Conservation (phyloP, 2,113 vertebrate genomes). For the Albula glossodonta region DNA sequence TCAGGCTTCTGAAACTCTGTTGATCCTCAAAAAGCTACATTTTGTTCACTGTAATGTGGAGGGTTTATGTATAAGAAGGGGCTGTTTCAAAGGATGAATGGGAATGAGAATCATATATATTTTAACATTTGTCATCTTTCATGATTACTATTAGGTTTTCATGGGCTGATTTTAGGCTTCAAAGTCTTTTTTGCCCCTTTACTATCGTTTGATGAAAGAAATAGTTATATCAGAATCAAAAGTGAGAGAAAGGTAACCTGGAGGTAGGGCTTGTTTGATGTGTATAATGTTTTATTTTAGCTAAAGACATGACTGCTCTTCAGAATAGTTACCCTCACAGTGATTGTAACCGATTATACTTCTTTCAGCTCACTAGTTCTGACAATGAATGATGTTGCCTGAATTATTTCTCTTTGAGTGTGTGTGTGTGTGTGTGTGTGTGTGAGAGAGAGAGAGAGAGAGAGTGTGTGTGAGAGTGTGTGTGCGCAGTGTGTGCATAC, state of each 20-base stretch:
- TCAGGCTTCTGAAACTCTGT: slow-evolving; percentile 7
- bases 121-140: slow-evolving; percentile 23
- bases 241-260: slow-evolving; percentile 22
- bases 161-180: slow-evolving; percentile 15
- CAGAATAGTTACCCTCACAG: slow-evolving; percentile 1
- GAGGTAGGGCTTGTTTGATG: slow-evolving; percentile 21
- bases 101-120: slow-evolving; percentile 10
- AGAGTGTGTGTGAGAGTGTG: background rate
- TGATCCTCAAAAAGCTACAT: slow-evolving; percentile 4
- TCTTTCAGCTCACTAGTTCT: background rate
- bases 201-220: slow-evolving; percentile 18
- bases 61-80: slow-evolving; percentile 2
- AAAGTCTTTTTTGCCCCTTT: background rate
- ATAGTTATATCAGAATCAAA: slow-evolving; percentile 21
- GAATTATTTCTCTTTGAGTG: background rate
- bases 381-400: background rate
- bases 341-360: background rate
- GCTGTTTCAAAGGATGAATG: slow-evolving; percentile 23
- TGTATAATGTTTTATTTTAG: background rate
- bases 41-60: slow-evolving; percentile 4
- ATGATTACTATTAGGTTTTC: slow-evolving; percentile 10
- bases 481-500: background rate
- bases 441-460: background rate
- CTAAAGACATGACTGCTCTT: background rate
- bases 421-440: background rate